Base-by-base conservation (phyloP, 92 coral and sea anemone genomes). In the Isaurus tuberculatus region DNA sequence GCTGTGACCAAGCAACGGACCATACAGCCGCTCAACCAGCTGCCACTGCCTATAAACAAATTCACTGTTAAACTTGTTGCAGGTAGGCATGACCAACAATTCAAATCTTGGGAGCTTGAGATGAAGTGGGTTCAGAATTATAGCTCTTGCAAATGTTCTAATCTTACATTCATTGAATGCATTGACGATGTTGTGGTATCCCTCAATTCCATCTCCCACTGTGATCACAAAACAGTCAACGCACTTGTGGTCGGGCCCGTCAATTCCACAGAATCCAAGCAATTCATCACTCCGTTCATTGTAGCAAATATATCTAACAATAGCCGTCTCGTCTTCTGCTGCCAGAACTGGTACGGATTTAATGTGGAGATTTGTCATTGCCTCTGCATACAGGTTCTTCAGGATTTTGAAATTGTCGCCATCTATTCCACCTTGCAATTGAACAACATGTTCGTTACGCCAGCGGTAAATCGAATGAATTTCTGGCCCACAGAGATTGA, bases 121-220 rank as follows among this genome's bases (percentile, higher is more conserved):
- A 28, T 79, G 86, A 8, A 88, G 85, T 30, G 89, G 89, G 73
- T 89, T 85, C n/a, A 89, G 43, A 3, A 89, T 17, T 8, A 89
- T 80, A 22, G 83, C 83, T 23, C 89, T 78, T 16, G 68, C 86
- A 61, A 40, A 88, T 19, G 78, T 31, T 20, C 73, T 81, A 44
- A 88, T 83, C 42, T 83, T 75, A 68, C 31, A 83, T 11, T 83
- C 49, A 10, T 34, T 19, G 16, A 83, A 88, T 16, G 88, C 88
- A 74, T 85, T 75, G 60, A 78, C 10, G 3, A 84, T 61, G 9
- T 66, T 49, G 30, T 78, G 58, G 46, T 79, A 84, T 13, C 89
- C 92, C 49, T 89, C 65, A n/a, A 84, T 86, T 19, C 86, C 86
- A 36, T 89, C 83, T 4, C 92, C 86, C 4, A 84, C 86, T 37